phyloP scores from a whole-genome alignment of 2,797 vertebrate genomes.

The Tokudaia tokunoshimensis region DNA sequence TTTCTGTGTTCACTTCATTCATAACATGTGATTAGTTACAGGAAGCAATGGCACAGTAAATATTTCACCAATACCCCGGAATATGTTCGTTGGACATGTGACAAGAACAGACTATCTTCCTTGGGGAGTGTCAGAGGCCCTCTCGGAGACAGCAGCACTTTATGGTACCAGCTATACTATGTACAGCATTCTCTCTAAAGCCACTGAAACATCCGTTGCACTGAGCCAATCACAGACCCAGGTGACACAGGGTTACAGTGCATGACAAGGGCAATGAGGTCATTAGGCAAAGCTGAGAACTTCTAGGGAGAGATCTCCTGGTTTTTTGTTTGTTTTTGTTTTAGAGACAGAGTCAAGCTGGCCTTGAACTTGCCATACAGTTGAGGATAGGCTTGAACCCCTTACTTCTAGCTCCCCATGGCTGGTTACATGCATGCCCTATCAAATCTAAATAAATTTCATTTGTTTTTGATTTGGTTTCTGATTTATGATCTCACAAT shows the following conservation, averaged over 20 bases:
- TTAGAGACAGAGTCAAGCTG: background rate
- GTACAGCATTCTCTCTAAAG: background rate
- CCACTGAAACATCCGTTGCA: too few relatives aligned
- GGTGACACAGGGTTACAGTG: background rate
- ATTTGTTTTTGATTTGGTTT: background rate
- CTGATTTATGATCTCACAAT: background rate
- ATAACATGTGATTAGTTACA: slow-evolving; percentile 16
- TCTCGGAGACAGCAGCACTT: background rate
- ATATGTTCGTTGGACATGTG: background rate
- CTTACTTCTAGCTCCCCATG: background rate
- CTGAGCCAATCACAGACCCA: background rate
- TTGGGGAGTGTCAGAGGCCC: background rate
- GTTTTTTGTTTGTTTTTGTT: background rate
- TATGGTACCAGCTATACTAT: background rate
- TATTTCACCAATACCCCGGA: background rate
- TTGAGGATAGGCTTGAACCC: background rate
- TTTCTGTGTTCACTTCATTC: slow-evolving; percentile 44
- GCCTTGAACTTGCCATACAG: background rate
- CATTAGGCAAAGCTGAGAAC: background rate
- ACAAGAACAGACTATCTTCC: slow-evolving; percentile 1
- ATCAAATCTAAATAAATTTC: too few relatives aligned
- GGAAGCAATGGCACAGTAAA: background rate
- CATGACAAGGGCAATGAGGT: background rate
- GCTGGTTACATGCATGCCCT: background rate
- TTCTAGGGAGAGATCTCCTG: background rate